Base-by-base conservation (phyloP, 1,140 invertebrate species). In the Lethrus apterus region DNA sequence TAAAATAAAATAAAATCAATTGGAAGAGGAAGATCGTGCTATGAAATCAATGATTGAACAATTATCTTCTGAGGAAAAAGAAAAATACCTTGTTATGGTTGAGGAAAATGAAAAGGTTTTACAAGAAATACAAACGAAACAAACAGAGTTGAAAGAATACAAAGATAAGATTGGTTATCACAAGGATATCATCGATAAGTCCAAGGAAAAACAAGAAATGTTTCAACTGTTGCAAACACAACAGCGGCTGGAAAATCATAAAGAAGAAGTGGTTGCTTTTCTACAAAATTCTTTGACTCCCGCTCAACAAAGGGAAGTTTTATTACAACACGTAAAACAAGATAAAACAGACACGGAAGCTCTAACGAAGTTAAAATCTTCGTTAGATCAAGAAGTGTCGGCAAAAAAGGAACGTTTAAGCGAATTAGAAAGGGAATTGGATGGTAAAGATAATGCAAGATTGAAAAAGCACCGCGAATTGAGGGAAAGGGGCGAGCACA, bases 341-440 rank as follows among this genome's bases (percentile, higher is more conserved):
- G 51, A 55, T 29, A 55, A 55, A 42, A 24, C 38, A 11, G 54
- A 55, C 45, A 55, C 47, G 4, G 51, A 55, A 44, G 44, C 48
- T 1, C 24, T 55, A 15, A 19, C 38, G 10, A 55, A 55, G 26
- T 38, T 52, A 34, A 52, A 50, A 26, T 23, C 19, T 14, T 41
- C 45, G 19, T 31, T 55, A 7, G 54, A 55, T 11, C 32, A 52
- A 40, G 54, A 55, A 31, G 11, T 46, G 1, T 10, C 30, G 10
- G 35, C 46, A 21, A 55, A 50, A 18, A 24, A 54, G 10, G 73
- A 94, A 2, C 93, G 97, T 64, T 97, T 96, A 64, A 97, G 97
- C 69, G 93, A 98, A 69, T 70, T 98, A 11, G 93, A 98, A 60
- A 93, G 97, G 66, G 93, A 98, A 67, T 65, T 98, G 20, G 79